Evolutionary conservation across 2,113 vertebrate species (phyloP).

Genomic region (Hymenochirus boettgeri): DNA sequence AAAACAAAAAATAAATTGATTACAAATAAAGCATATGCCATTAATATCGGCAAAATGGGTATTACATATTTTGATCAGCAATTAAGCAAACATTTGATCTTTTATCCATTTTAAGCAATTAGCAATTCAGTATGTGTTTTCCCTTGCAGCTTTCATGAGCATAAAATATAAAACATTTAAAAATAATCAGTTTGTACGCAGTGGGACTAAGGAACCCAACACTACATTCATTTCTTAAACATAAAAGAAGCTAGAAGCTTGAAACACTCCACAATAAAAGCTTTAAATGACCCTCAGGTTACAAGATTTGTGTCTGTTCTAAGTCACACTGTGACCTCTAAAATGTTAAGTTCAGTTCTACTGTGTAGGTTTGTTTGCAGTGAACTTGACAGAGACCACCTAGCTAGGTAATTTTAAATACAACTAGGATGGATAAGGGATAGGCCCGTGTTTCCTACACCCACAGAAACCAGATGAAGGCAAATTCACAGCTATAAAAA

Average conservation of each 20-base stretch:
- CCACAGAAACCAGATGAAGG: too few relatives aligned
- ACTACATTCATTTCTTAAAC: background rate
- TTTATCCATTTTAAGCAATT: too few relatives aligned
- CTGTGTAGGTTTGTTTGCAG: slow-evolving; percentile 10
- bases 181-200: background rate
- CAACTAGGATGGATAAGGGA: background rate
- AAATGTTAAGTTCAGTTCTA: slow-evolving; percentile 24
- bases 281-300: slow-evolving; percentile 19
- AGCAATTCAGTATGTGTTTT: too few relatives aligned
- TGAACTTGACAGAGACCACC: slow-evolving; percentile 26
- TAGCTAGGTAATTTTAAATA: slow-evolving; percentile 12
- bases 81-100: too few relatives aligned
- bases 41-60: too few relatives aligned
- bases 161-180: too few relatives aligned
- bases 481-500: too few relatives aligned
- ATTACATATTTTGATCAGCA: too few relatives aligned
- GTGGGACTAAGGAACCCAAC: background rate
- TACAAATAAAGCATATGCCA: too few relatives aligned
- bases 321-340: slow-evolving; percentile 28
- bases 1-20: too few relatives aligned
- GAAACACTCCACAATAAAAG: background rate
- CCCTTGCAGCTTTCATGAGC: too few relatives aligned
- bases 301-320: slow-evolving; percentile 13
- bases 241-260: background rate
- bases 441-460: too few relatives aligned